phyloP scores from a whole-genome alignment of 2,888 invertebrate species.

The Mimas tiliae region DNA sequence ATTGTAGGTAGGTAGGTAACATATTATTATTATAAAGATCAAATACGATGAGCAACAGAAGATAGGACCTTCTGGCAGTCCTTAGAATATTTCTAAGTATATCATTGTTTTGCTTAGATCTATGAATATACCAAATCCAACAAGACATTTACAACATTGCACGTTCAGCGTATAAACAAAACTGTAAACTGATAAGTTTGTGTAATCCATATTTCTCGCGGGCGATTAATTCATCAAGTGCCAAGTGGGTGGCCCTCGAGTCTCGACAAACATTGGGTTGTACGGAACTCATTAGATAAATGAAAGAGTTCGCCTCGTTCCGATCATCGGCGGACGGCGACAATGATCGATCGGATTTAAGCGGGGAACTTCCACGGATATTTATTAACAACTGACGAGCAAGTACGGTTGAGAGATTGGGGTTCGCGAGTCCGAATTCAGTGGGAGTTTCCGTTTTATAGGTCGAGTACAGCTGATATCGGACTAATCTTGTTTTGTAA shows the following conservation, averaged over 20 bases:
- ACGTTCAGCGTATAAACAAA: no score
- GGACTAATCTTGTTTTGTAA: neutral
- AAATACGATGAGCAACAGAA: no score
- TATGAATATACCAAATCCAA: no score
- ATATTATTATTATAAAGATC: no score
- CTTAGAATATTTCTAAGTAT: no score
- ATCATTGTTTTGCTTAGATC: no score
- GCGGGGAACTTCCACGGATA: neutral
- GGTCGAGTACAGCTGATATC: neutral
- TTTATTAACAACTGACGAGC: neutral
- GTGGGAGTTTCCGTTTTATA: neutral
- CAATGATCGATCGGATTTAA: constrained; percentile 66
- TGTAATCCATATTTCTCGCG: constrained; percentile 37
- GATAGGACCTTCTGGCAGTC: no score
- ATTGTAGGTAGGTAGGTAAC: no score
- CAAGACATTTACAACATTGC: no score
- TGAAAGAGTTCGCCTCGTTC: constrained; percentile 72
- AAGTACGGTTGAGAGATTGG: neutral
- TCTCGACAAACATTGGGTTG: constrained; percentile 47
- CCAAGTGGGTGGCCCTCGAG: constrained; percentile 52
- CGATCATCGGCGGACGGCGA: constrained; percentile 34
- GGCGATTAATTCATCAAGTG: constrained; percentile 70
- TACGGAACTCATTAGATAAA: constrained; percentile 75
- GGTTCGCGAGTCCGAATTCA: neutral
- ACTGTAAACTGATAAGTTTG: constrained; percentile 18